These are phyloP conservation scores for Beaufortia kweichowensis DNA, from an alignment of 2,113 vertebrate species.

Conservation along the genomic window DNA sequence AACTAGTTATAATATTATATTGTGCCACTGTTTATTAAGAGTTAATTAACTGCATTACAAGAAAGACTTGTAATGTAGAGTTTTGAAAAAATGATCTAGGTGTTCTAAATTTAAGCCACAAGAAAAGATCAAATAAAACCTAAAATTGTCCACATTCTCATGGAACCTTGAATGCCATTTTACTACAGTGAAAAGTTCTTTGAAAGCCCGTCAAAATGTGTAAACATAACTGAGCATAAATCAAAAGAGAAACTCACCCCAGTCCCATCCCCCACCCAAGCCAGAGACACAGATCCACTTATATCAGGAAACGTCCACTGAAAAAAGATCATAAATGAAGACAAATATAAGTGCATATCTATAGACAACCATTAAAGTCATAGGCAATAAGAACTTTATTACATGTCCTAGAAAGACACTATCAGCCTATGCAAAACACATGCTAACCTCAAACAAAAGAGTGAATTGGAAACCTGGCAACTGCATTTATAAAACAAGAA, in stretches of 20 bases:
- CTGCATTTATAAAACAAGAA: neutral
- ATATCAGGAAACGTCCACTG: constrained; percentile 83
- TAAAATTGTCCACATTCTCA: neutral
- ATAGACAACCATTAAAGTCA: neutral
- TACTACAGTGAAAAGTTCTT: neutral
- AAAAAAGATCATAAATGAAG: too few relatives aligned
- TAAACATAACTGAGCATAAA: neutral
- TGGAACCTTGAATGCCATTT: constrained; percentile 3
- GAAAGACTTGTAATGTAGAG: too few relatives aligned
- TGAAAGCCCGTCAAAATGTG: neutral
- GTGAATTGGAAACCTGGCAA: constrained; percentile 1
- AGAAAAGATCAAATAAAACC: too few relatives aligned
- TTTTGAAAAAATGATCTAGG: neutral
- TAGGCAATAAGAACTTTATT: neutral
- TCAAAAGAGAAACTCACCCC: constrained; percentile 79
- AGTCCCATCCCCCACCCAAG: constrained; percentile 90
- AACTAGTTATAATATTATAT: neutral
- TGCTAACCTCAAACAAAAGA: constrained; percentile 12
- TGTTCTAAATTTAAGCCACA: neutral
- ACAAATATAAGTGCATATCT: neutral
- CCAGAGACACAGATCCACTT: constrained; percentile 85
- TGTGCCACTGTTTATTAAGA: neutral
- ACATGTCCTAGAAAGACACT: neutral
- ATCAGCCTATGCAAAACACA: neutral
- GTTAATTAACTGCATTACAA: neutral